These are phyloP conservation scores for Quadroppia sp. DNA, from an alignment of 2,888 invertebrate genomes.

Conservation along the genomic window DNA sequence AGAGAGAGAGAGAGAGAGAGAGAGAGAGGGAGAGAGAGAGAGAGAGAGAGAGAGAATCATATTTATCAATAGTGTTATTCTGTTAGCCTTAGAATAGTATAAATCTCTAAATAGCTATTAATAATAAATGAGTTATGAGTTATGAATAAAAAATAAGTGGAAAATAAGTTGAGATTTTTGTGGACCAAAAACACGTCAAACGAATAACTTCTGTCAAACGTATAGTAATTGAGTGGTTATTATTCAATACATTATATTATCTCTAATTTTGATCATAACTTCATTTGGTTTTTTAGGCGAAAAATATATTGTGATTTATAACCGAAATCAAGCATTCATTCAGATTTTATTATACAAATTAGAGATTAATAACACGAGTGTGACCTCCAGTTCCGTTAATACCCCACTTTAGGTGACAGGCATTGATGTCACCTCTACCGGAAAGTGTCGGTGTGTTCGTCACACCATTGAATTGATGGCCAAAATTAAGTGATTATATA, in stretches of 20 bases:
- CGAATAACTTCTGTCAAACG: slow-evolving; percentile 14
- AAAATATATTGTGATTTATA: slow-evolving; percentile 17
- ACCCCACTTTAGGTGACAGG: background rate
- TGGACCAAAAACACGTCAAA: background rate
- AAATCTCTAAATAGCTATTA: background rate
- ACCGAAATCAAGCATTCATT: background rate
- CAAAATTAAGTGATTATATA: background rate
- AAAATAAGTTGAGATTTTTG: slow-evolving; percentile 7
- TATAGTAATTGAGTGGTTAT: slow-evolving; percentile 12
- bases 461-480: slow-evolving; percentile 18
- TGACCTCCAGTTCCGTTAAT: slow-evolving; percentile 20
- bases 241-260: slow-evolving; percentile 23
- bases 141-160: slow-evolving; percentile 30
- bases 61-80: background rate
- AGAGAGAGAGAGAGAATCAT: too few relatives aligned
- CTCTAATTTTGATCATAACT: slow-evolving; percentile 10
- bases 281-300: background rate
- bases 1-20: too few relatives aligned
- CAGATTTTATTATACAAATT: background rate
- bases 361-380: background rate
- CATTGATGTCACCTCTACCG: slow-evolving; percentile 3
- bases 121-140: slow-evolving; percentile 21
- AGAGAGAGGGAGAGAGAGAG: too few relatives aligned
- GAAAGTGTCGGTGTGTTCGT: slow-evolving; percentile 22
- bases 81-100: background rate